Evolutionary conservation across 1,140 invertebrate genomes (phyloP).

Genomic region (Trachelipus rathkii): DNA sequence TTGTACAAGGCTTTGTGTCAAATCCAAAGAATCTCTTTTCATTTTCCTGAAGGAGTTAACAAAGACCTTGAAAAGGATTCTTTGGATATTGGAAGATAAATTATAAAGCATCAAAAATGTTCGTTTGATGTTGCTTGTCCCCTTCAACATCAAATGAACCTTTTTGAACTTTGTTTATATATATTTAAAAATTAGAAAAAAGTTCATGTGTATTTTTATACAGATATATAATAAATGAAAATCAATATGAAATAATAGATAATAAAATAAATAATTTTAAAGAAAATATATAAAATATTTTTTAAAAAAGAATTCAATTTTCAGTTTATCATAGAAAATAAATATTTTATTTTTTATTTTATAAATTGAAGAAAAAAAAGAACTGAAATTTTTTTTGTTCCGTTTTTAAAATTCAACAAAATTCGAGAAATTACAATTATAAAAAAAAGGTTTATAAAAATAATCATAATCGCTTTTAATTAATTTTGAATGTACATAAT

Average conservation of each 20-base stretch:
- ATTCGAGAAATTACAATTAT: too few relatives aligned
- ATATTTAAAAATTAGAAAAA: neutral
- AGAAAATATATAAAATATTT: neutral
- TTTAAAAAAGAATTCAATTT: neutral
- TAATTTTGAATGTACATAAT: too few relatives aligned
- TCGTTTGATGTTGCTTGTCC: constrained; percentile 8
- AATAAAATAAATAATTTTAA: neutral
- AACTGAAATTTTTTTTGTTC: too few relatives aligned
- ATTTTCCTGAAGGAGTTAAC: neutral
- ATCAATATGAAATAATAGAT: neutral
- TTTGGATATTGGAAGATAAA: neutral
- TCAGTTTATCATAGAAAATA: neutral
- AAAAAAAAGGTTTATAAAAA: too few relatives aligned
- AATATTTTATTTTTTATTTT: too few relatives aligned
- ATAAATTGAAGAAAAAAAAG: too few relatives aligned
- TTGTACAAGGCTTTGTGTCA: neutral
- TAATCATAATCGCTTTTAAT: too few relatives aligned
- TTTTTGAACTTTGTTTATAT: neutral
- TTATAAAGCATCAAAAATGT: neutral
- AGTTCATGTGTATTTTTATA: neutral
- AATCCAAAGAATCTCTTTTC: neutral
- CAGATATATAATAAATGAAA: neutral
- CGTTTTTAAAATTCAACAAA: too few relatives aligned
- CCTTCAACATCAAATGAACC: constrained; percentile 5
- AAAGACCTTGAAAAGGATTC: neutral